Evolutionary conservation across 2,888 invertebrate genomes (phyloP).

Genomic region (Eupithecia tripunctaria): DNA sequence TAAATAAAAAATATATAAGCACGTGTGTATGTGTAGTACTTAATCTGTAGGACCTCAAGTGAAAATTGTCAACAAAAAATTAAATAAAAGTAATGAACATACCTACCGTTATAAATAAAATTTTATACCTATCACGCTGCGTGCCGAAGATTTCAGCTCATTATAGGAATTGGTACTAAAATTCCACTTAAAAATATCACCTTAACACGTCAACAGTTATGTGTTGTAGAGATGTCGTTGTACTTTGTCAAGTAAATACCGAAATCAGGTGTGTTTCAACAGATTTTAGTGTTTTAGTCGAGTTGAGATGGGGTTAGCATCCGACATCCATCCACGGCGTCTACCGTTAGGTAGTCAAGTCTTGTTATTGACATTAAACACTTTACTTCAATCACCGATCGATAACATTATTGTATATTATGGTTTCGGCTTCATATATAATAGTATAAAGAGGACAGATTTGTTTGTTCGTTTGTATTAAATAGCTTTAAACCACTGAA

Average conservation of each 20-base stretch:
- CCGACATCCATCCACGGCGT: background rate
- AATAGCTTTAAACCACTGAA: too few relatives aligned
- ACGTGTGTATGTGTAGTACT: background rate
- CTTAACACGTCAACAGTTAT: constrained; percentile 33
- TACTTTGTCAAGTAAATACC: constrained; percentile 13
- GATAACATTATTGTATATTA: too few relatives aligned
- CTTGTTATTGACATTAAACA: background rate
- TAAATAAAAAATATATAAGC: too few relatives aligned
- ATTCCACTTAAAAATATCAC: constrained; percentile 20
- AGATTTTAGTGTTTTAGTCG: constrained; percentile 16
- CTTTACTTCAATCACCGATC: background rate
- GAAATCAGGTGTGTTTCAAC: background rate
- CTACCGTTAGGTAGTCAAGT: background rate
- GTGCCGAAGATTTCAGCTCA: constrained; percentile 40
- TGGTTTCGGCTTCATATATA: too few relatives aligned
- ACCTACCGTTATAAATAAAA: constrained; percentile 19
- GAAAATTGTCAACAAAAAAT: constrained; percentile 8
- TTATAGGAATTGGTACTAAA: constrained; percentile 24
- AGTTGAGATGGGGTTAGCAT: constrained; percentile 10
- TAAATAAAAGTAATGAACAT: constrained; percentile 3
- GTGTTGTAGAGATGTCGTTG: constrained; percentile 33
- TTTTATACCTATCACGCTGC: constrained; percentile 19
- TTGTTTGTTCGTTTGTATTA: too few relatives aligned
- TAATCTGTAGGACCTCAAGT: background rate
- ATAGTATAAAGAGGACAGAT: too few relatives aligned